phyloP scores from a whole-genome alignment of 2,888 invertebrate genomes.

The Zaprionus obscuricornis region DNA sequence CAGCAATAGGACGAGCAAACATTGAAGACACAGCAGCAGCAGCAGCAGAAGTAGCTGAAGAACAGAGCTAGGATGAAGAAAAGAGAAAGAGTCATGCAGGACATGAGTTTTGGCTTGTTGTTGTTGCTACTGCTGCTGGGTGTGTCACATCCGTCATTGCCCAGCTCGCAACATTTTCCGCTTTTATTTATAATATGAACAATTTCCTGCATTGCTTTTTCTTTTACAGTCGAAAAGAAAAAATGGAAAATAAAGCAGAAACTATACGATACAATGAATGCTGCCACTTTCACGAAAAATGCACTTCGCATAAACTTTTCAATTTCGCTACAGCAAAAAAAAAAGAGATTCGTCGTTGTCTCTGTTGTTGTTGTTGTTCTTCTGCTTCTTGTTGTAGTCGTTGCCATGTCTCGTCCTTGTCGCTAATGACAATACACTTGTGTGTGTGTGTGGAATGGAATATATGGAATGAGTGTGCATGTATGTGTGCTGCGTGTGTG shows the following conservation, averaged over 20 bases:
- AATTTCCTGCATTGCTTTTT: conserved; percentile 64
- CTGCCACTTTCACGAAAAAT: conserved; percentile 66
- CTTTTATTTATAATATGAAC: conserved; percentile 78
- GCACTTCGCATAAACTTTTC: conserved; percentile 73
- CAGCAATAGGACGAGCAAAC: too few species aligned
- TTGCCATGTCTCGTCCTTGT: conserved; percentile 58
- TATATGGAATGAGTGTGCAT: conserved; percentile 3
- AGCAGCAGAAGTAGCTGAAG: too few species aligned
- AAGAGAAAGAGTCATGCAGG: conserved; percentile 19
- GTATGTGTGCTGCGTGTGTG: conserved; percentile 14
- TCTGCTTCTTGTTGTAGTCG: conserved; percentile 9
- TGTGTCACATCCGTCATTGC: conserved; percentile 70
- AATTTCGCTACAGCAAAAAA: conserved; percentile 56
- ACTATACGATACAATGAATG: conserved; percentile 53
- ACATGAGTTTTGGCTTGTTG: conserved; percentile 57
- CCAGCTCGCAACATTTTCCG: conserved; percentile 74
- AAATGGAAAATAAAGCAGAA: too few species aligned
- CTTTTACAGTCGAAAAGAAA: too few species aligned
- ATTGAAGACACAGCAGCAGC: too few species aligned
- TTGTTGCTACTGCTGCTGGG: conserved; percentile 33
- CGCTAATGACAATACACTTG: conserved; percentile 75
- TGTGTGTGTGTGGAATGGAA: background rate
- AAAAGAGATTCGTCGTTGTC: conserved; percentile 39
- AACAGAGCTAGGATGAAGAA: conserved; percentile 3
- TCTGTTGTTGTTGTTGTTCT: conserved; percentile 1